Base-by-base conservation (phyloP, 1,140 invertebrate genomes). In the Leptonema lineaticorne region DNA sequence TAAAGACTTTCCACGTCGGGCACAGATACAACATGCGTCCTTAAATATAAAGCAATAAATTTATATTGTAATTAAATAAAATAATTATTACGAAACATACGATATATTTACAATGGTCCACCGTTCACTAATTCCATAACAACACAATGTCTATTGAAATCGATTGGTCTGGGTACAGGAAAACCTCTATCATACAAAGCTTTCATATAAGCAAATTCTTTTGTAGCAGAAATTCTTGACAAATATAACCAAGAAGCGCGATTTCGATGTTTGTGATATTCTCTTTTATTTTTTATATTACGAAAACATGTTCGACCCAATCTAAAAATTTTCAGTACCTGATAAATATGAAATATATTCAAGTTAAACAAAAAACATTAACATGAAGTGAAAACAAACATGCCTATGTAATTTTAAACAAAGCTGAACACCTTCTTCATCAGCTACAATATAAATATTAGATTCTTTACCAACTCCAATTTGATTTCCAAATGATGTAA, bases 381-480 rank as follows among this genome's bases (percentile, higher is more conserved):
- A 63, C 58, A 69, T 18, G 14, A 6, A 45, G 4, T 18, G n/a
- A 14, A 29, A 27, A 27, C 56, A 22, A 68, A 28, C 24, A 66
- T 63, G 70, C 87, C 90, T 89, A 79, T 99, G 97, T 37, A 99
- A 82, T 80, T 99, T 99, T 37, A 99, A 84, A 75, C 90, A 97
- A 6, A 93, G 79, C 56, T 88, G 84, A 63, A 88, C 85, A 0
- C 84, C 88, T 62, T 94, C 88, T 72, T 90, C 86, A 82, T 94
- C 85, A 27, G 88, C 89, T 14, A 96, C 93, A 53, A 91, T 87
- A 77, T 95, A 97, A 74, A 98, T 93, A 77, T 97, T 96, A 60
- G 91, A 98, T 80, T 99, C 97, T 83, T 99, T 99, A 24, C 97
- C 98, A 53, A 98, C 93, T 37, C 97, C 98, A 77, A 99, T 99